phyloP scores from a whole-genome alignment of 2,888 invertebrate species.

The Polia nebulosa region DNA sequence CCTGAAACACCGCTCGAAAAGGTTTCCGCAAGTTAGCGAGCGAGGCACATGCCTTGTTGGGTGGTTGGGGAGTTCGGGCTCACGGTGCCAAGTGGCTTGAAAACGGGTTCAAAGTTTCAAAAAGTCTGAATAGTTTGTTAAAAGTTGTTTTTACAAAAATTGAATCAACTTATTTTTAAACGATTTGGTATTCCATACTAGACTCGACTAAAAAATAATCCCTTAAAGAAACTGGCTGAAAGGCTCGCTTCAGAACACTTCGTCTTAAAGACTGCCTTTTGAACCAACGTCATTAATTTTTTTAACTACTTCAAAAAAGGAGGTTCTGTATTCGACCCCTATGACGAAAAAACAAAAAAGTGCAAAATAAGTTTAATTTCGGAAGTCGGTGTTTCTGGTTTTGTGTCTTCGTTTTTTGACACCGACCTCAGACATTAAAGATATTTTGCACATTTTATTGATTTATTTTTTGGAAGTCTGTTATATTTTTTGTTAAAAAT shows the following conservation, averaged over 20 bases:
- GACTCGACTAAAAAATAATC: background rate
- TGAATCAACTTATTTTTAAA: background rate
- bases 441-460: no score
- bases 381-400: no score
- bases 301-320: no score
- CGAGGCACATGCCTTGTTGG: background rate
- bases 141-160: background rate
- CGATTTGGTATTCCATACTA: background rate
- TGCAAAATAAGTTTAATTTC: no score
- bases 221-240: background rate
- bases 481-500: no score
- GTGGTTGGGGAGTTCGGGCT: background rate
- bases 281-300: background rate
- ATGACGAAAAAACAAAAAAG: no score
- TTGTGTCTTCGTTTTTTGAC: no score
- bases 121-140: background rate
- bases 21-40: background rate
- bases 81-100: background rate
- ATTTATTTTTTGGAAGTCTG: no score
- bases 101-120: background rate
- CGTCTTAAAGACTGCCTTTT: background rate
- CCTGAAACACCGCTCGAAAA: background rate
- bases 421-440: no score
- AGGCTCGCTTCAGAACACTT: background rate
- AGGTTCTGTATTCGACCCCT: no score